Percentiles rank a stretch among this genome's conserved stretches.
Conservation (phyloP, 2,113 vertebrate species). For the Campylomormyrus numenius region DNA sequence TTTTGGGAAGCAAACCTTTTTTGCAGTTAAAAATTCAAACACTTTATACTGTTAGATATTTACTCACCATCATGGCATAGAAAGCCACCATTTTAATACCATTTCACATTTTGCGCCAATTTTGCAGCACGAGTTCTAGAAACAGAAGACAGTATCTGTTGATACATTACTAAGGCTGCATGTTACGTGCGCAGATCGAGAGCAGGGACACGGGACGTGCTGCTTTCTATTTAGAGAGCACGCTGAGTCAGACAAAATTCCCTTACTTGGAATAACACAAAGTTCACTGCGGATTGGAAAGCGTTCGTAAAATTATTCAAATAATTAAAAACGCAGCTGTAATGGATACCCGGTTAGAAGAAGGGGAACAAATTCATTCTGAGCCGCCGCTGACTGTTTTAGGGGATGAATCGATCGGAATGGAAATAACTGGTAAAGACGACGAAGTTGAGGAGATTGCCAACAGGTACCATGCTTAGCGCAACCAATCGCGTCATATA, state of each 20-base stretch:
- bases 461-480: constrained; percentile 61
- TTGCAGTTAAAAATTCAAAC: not conserved
- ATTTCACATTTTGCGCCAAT: not conserved
- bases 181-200: constrained; percentile 32
- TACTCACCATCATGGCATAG: not conserved
- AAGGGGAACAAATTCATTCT: constrained; percentile 45
- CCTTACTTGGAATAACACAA: constrained; percentile 30
- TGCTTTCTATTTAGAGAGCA: constrained; percentile 83
- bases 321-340: constrained; percentile 24
- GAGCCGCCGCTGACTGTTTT: constrained; percentile 55
- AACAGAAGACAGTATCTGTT: not conserved
- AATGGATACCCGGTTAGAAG: constrained; percentile 49
- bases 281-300: constrained; percentile 13
- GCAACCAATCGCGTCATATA: not conserved
- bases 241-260: constrained; percentile 67
- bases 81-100: not conserved
- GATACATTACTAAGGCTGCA: not conserved
- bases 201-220: constrained; percentile 48
- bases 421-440: constrained; percentile 17
- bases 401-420: constrained; percentile 46
- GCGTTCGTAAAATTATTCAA: constrained; percentile 1
- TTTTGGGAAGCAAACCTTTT: constrained; percentile 1
- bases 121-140: not conserved
- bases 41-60: not conserved
- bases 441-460: constrained; percentile 66